These are phyloP conservation scores for Lepidurus packardi DNA, from an alignment of 1,140 invertebrate species.

Conservation along the genomic window DNA sequence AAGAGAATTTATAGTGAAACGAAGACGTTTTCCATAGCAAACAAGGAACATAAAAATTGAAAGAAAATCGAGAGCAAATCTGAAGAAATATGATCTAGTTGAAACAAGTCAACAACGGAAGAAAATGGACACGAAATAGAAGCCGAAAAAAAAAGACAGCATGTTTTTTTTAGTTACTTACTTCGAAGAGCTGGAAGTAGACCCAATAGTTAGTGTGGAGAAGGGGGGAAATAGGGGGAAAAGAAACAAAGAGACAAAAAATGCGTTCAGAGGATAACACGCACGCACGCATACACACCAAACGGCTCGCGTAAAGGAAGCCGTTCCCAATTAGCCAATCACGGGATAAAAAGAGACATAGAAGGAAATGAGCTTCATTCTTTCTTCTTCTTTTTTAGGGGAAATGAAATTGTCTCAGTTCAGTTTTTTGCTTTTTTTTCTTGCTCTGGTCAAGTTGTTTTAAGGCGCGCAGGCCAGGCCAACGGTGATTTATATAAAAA, in stretches of 20 bases:
- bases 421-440: background rate
- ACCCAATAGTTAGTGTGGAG: conserved; percentile 38
- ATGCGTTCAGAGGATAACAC: conserved; percentile 26
- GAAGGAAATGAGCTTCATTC: conserved; percentile 13
- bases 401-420: background rate
- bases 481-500: background rate
- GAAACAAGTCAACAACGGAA: conserved; percentile 35
- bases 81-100: background rate
- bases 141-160: conserved; percentile 34
- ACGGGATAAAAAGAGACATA: conserved; percentile 24
- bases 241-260: conserved; percentile 27
- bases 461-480: background rate
- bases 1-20: conserved; percentile 14
- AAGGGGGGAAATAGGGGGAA: conserved; percentile 33
- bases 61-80: conserved; percentile 31
- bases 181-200: conserved; percentile 37
- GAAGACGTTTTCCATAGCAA: conserved; percentile 30
- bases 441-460: background rate
- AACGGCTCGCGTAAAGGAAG: conserved; percentile 26
- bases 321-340: conserved; percentile 25
- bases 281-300: conserved; percentile 21
- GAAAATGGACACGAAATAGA: conserved; percentile 37
- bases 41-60: conserved; percentile 27
- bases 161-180: conserved; percentile 37
- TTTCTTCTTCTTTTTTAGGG: background rate